Evolutionary conservation across 2,888 invertebrate species (phyloP).

Genomic region (Hyposoter dolosus): DNA sequence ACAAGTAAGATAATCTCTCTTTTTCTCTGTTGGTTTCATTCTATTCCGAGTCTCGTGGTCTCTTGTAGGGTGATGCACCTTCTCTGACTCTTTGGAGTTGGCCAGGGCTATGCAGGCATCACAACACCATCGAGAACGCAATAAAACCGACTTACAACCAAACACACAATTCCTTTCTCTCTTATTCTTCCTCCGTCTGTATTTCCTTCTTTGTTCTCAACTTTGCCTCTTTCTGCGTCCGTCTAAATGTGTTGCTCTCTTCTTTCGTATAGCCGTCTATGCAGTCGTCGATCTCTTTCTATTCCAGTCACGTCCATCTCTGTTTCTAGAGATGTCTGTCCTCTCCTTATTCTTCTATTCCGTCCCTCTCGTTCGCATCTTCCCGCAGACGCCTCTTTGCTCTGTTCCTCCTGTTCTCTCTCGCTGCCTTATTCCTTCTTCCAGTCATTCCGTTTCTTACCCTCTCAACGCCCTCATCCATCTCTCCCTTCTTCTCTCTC

Average conservation of each 20-base stretch:
- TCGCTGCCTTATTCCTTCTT: slow-evolving; percentile 3
- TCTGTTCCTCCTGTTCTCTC: background rate
- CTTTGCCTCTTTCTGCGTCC: slow-evolving; percentile 2
- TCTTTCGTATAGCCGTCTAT: background rate
- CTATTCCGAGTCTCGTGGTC: background rate
- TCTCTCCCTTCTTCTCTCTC: background rate
- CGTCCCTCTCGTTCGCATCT: slow-evolving; percentile 3
- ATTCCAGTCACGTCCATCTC: slow-evolving; percentile 14
- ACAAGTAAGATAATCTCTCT: slow-evolving; percentile 50
- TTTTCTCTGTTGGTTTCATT: slow-evolving; percentile 34
- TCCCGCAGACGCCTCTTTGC: slow-evolving; percentile 22
- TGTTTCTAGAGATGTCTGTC: background rate
- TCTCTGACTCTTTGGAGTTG: slow-evolving; percentile 17
- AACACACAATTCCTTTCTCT: slow-evolving; percentile 17
- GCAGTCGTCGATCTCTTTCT: slow-evolving; percentile 5
- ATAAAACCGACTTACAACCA: slow-evolving; percentile 52
- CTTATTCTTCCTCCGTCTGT: slow-evolving; percentile 2
- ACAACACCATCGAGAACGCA: slow-evolving; percentile 47
- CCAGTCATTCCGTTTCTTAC: background rate
- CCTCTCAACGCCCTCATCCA: background rate
- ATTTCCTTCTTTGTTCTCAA: background rate
- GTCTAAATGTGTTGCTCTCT: background rate
- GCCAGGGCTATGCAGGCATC: slow-evolving; percentile 30
- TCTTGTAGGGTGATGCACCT: slow-evolving; percentile 55
- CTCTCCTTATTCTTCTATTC: slow-evolving; percentile 8